Percentiles rank a stretch among this genome's conserved stretches.
Conservation (phyloP, 2,113 vertebrate species). For the Peromyscus californicus region DNA sequence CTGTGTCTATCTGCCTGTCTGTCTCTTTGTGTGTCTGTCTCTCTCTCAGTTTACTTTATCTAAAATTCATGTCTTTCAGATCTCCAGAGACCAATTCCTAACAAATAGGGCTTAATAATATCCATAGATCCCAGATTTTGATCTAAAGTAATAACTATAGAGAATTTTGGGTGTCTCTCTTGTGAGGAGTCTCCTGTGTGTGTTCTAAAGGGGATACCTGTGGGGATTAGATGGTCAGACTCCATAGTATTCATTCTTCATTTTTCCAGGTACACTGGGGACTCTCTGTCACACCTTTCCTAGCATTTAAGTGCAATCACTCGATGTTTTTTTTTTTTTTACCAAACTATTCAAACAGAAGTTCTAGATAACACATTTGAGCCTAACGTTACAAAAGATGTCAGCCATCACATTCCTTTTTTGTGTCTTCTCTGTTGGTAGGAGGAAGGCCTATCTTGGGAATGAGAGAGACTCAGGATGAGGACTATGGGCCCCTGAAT, state of each 20-base stretch:
- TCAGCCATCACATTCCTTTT: neutral
- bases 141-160: neutral
- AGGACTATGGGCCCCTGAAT: neutral
- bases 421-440: neutral
- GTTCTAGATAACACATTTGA: neutral
- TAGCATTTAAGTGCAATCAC: neutral
- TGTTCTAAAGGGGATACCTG: neutral
- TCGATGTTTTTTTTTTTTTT: neutral
- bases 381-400: neutral
- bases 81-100: neutral
- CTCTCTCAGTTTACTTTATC: neutral
- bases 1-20: neutral
- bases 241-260: neutral
- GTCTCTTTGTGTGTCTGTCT: neutral
- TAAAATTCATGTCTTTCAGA: neutral
- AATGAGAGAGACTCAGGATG: neutral
- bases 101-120: neutral
- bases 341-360: neutral
- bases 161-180: neutral
- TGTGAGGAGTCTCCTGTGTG: neutral
- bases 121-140: neutral
- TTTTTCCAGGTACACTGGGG: neutral
- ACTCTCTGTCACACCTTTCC: neutral
- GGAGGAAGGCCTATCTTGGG: neutral
- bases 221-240: neutral